Evolutionary conservation across 1,140 invertebrate species (phyloP), one percentile per base, ranked within the genome.

Genomic region (Drosophila lowei): DNA sequence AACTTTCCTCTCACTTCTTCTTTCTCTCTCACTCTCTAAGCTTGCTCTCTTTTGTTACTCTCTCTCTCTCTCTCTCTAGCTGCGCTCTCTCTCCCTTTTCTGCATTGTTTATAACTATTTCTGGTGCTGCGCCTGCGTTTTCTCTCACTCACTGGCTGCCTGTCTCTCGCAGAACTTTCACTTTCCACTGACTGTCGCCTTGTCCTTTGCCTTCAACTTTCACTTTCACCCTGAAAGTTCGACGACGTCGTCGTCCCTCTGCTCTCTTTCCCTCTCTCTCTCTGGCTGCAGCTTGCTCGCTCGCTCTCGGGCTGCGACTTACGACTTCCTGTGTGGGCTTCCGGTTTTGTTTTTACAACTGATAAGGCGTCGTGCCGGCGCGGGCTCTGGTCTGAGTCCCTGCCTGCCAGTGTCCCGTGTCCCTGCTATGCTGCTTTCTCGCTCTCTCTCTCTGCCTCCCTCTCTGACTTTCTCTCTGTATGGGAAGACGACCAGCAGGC

Each of bases 321-420:
- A 47, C 65, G 64, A 79, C 81, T 89, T 88, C 81, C 81, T 89
- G 81, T 88, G 81, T 72, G 81, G 76, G 77, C 77, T 89, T 89
- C 86, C 86, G 80, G 86, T 89, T 89, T 89, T 79, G 77, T 90
- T 81, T 89, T 89, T 81, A 86, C 74, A 78, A 88, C 83, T 88
- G 83, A 88, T 88, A 88, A 88, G 83, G 83, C 83, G 78, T 78
- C 83, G 66, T 73, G 50, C 80, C 78, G 73, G 61, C 81, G 66
- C 50, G 30, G 57, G 43, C 43, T 61, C 49, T 34, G 73, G 28
- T 11, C 41, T 15, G 41, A 11, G 43, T 11, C 46, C 18, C 18
- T 18, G 18, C 18, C 18, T 18, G 18, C 18, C 18, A 1, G 18
- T 18, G n/a, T 44, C 49, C 43, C 42, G 15, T 30, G 3, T 21